phyloP scores from a whole-genome alignment of 2,888 invertebrate species.

The Melangyna quadrimaculata region DNA sequence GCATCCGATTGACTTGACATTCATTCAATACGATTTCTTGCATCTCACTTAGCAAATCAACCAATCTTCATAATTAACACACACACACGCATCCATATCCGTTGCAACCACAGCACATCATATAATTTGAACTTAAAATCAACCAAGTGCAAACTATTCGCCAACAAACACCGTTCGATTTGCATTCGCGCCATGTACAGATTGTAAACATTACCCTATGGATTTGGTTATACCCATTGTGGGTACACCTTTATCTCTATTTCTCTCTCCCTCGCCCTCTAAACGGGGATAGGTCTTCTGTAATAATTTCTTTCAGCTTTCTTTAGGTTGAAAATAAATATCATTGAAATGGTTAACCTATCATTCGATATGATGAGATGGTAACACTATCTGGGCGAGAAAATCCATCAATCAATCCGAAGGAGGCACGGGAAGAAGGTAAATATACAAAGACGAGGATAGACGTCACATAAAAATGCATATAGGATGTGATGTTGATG shows the following conservation, averaged over 20 bases:
- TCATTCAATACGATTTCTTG: constrained; percentile 55
- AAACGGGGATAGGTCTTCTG: constrained; percentile 6
- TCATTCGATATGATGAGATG: constrained; percentile 62
- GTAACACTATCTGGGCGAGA: constrained; percentile 70
- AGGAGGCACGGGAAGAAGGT: constrained; percentile 13
- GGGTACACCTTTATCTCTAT: constrained; percentile 23
- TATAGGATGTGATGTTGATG: constrained; percentile 21
- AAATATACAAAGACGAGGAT: constrained; percentile 37
- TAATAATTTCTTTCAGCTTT: constrained; percentile 46
- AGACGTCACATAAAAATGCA: constrained; percentile 39
- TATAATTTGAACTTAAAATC: constrained; percentile 67
- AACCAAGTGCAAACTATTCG: constrained; percentile 63
- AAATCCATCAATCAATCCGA: constrained; percentile 64
- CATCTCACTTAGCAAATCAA: constrained; percentile 60
- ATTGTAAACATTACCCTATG: constrained; percentile 37
- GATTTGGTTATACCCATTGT: constrained; percentile 4
- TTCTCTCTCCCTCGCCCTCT: neutral
- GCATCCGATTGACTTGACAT: constrained; percentile 63
- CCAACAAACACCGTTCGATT: constrained; percentile 56
- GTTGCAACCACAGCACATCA: constrained; percentile 33
- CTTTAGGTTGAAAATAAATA: constrained; percentile 59
- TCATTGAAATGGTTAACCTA: constrained; percentile 53
- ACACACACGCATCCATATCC: constrained; percentile 37
- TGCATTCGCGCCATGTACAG: constrained; percentile 46
- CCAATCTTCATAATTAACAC: constrained; percentile 61